phyloP scores from a whole-genome alignment of 35 echinoderm and acorn worm genomes.

The Diadema setosum region DNA sequence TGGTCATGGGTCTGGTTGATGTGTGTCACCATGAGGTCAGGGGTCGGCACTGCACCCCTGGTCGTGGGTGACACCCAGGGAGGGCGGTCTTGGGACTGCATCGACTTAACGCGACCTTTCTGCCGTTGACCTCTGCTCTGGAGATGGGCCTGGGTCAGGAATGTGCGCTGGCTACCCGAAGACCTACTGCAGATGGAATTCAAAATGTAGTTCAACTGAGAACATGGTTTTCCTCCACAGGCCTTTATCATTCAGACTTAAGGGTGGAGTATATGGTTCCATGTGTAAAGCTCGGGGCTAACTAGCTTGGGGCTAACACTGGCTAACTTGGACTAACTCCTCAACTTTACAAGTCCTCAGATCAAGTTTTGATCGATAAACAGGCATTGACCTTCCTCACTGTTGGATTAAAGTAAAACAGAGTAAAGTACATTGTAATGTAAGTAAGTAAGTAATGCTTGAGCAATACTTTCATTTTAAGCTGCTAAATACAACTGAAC shows the following conservation, averaged over 20 bases:
- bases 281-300: too few relatives aligned
- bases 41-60: slow-evolving; percentile 49
- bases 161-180: neutral
- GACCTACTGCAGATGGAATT: neutral
- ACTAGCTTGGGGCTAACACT: too few relatives aligned
- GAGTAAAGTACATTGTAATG: too few relatives aligned
- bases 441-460: too few relatives aligned
- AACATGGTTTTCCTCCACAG: too few relatives aligned
- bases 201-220: neutral
- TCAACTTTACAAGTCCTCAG: too few relatives aligned
- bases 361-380: too few relatives aligned
- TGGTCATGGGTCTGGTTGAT: slow-evolving; percentile 94
- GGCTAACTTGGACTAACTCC: too few relatives aligned
- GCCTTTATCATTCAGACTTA: too few relatives aligned
- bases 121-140: slow-evolving; percentile 5
- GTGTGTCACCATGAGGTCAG: slow-evolving; percentile 85
- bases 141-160: slow-evolving; percentile 34
- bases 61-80: slow-evolving; percentile 55
- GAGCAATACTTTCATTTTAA: neutral
- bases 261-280: too few relatives aligned
- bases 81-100: slow-evolving; percentile 31
- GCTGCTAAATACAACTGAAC: neutral
- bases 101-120: neutral
- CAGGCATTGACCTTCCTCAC: too few relatives aligned
- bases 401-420: too few relatives aligned